Percentiles rank a stretch among this genome's conserved stretches.
Conservation (phyloP, 2,113 vertebrate species). For the Octodon degus region DNA sequence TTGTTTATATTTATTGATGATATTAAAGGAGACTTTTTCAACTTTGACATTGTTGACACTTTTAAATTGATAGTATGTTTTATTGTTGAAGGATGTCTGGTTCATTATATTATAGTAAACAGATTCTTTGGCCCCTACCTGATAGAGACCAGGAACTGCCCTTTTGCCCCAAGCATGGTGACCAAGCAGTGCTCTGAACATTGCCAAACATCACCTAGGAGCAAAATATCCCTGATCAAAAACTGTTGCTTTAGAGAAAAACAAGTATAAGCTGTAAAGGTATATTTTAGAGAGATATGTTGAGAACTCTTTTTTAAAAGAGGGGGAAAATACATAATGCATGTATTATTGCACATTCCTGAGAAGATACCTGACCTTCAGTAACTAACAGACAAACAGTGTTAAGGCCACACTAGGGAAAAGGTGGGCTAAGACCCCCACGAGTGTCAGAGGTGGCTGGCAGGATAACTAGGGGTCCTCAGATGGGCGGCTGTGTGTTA, state of each 20-base stretch:
- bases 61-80: neutral
- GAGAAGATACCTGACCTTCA: neutral
- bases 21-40: neutral
- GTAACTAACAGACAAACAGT: neutral
- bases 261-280: neutral
- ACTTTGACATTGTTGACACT: neutral
- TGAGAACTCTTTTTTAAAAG: neutral
- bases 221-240: neutral
- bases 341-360: neutral
- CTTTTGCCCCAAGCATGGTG: neutral
- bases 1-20: neutral
- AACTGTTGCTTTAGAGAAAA: neutral
- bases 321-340: neutral
- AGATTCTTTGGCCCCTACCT: neutral
- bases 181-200: neutral
- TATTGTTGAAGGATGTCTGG: neutral
- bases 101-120: neutral
- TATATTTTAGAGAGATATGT: neutral
- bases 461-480: fast-evolving
- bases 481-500: fast-evolving
- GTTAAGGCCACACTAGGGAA: neutral
- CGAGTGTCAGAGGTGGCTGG: fast-evolving
- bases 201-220: neutral
- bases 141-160: neutral
- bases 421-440: fast-evolving